These are phyloP conservation scores for Plutomurus gul DNA, from an alignment of 1,140 invertebrate species.

Conservation along the genomic window DNA sequence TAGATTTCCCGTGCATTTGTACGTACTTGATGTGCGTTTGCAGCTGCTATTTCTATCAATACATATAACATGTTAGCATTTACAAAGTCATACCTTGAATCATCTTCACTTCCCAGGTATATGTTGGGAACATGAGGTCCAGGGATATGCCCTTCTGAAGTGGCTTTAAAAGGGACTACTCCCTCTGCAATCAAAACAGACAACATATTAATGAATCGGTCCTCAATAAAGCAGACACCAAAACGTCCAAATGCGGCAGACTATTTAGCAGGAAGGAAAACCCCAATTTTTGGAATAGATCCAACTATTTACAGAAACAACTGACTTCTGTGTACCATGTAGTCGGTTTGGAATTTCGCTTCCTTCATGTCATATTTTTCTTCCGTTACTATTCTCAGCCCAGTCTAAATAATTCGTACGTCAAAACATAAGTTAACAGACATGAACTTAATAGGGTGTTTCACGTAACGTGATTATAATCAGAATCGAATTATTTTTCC, in stretches of 20 bases:
- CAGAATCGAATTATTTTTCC: too few relatives aligned
- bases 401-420: neutral
- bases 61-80: too few relatives aligned
- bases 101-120: slow-evolving; percentile 59
- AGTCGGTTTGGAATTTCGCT: neutral
- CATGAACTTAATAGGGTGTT: neutral
- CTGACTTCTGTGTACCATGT: neutral
- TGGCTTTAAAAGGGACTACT: slow-evolving; percentile 86
- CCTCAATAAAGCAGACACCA: neutral
- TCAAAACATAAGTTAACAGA: slow-evolving; percentile 6
- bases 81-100: too few relatives aligned
- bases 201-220: neutral
- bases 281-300: neutral
- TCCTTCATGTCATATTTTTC: neutral
- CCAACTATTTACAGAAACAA: neutral
- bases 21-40: too few relatives aligned
- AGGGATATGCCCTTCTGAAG: slow-evolving; percentile 67
- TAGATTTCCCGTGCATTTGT: too few relatives aligned
- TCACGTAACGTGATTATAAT: neutral
- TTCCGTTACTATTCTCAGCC: neutral
- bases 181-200: slow-evolving; percentile 67
- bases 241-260: neutral
- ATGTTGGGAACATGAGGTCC: slow-evolving; percentile 79
- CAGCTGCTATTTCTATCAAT: too few relatives aligned
- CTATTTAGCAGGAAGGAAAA: slow-evolving; percentile 19